Percentiles rank a stretch among this genome's conserved stretches.
These are phyloP conservation scores for Molothrus aeneus DNA, from an alignment of 2,797 vertebrate species.

Conservation along the genomic window DNA sequence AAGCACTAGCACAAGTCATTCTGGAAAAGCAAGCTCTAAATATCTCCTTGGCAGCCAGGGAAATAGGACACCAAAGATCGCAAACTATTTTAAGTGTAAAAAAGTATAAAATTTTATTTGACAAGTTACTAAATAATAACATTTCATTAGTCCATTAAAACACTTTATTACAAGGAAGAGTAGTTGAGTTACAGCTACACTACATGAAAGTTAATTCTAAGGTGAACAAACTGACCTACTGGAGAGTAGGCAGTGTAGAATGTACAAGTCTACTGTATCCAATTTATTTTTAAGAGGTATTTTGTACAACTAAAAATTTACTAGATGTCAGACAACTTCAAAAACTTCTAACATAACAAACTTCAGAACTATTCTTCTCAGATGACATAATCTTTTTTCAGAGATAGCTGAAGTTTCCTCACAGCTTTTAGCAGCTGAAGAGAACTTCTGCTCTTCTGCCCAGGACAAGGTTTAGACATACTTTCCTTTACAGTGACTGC, in stretches of 20 bases:
- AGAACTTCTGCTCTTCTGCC: constrained; percentile 72
- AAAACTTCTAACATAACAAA: background rate
- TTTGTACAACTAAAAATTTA: background rate
- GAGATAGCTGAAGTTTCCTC: constrained; percentile 82
- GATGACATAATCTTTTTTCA: constrained; percentile 82
- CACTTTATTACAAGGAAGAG: background rate
- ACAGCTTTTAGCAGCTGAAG: constrained; percentile 81
- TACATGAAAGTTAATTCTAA: background rate
- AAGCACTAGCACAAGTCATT: background rate
- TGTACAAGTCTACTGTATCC: background rate
- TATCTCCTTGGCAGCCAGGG: background rate
- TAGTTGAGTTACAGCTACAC: background rate
- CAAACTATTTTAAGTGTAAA: background rate
- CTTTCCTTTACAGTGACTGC: constrained; percentile 57
- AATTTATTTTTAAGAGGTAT: background rate
- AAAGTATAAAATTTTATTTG: constrained; percentile 6
- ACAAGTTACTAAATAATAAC: background rate
- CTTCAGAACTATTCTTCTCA: constrained; percentile 79
- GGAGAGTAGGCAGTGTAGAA: background rate
- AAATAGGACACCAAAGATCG: background rate
- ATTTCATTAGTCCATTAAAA: background rate
- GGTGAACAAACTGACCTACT: background rate
- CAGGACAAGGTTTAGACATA: constrained; percentile 51
- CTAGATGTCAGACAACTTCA: background rate
- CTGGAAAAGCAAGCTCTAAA: background rate